Evolutionary conservation across 1,140 invertebrate genomes (phyloP).

Genomic region (Manduca sexta): DNA sequence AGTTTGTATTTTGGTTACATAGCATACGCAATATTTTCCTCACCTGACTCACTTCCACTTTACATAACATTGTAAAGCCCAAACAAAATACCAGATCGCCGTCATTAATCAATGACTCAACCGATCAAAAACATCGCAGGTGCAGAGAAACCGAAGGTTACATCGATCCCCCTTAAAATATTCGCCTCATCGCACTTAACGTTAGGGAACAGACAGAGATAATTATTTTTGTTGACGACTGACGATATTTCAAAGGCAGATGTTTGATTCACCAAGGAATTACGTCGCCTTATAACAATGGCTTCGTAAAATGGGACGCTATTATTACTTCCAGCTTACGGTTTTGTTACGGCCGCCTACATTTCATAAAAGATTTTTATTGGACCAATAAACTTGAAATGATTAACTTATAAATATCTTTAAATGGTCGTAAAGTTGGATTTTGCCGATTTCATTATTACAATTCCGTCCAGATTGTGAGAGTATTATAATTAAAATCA

Average conservation of each 20-base stretch:
- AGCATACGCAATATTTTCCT: too few relatives aligned
- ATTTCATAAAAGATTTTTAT: constrained; percentile 27
- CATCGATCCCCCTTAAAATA: constrained; percentile 32
- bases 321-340: constrained; percentile 27
- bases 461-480: too few relatives aligned
- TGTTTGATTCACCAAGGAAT: constrained; percentile 35
- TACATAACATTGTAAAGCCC: too few relatives aligned
- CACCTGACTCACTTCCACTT: too few relatives aligned
- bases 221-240: constrained; percentile 35
- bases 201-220: constrained; percentile 23
- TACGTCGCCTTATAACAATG: constrained; percentile 21
- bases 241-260: constrained; percentile 32
- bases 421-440: constrained; percentile 3
- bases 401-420: constrained; percentile 18
- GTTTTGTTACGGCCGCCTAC: constrained; percentile 17
- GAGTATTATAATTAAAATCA: too few relatives aligned
- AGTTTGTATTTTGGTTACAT: too few relatives aligned
- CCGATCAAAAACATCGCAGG: neutral
- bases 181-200: constrained; percentile 25
- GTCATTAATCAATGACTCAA: too few relatives aligned
- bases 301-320: constrained; percentile 14
- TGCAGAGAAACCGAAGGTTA: neutral
- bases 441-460: too few relatives aligned
- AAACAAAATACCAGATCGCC: too few relatives aligned
- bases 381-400: constrained; percentile 20